These are phyloP conservation scores for Nettapus auritus DNA, from an alignment of 2,113 vertebrate species.

Conservation along the genomic window DNA sequence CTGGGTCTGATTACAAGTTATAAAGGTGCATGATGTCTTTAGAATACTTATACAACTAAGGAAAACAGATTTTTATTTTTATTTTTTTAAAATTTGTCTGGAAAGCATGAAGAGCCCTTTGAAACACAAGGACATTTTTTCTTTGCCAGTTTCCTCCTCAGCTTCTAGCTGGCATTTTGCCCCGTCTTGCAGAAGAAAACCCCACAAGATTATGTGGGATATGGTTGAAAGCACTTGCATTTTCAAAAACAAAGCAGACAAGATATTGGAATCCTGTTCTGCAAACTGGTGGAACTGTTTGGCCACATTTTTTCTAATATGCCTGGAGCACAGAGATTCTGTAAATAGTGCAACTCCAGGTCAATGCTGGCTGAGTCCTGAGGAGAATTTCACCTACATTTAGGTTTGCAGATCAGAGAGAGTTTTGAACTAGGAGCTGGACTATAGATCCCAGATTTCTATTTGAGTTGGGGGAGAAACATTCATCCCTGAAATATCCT, in stretches of 20 bases:
- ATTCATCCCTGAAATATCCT: background rate
- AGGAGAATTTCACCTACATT: background rate
- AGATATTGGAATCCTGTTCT: slow-evolving; percentile 51
- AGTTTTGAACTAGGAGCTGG: background rate
- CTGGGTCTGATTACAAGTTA: background rate
- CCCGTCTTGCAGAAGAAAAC: background rate
- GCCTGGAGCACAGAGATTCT: slow-evolving; percentile 42
- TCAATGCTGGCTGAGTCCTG: background rate
- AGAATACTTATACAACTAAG: background rate
- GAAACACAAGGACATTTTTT: slow-evolving; percentile 25
- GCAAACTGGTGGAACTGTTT: slow-evolving; percentile 32
- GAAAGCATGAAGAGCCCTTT: background rate
- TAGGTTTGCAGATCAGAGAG: background rate
- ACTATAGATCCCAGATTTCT: background rate
- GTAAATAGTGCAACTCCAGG: background rate
- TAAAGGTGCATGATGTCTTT: background rate
- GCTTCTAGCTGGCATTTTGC: slow-evolving; percentile 24
- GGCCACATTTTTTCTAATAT: slow-evolving; percentile 34
- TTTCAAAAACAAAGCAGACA: slow-evolving; percentile 35
- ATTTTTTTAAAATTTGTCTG: background rate
- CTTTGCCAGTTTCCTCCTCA: slow-evolving; percentile 38
- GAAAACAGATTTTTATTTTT: background rate
- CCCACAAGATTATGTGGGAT: background rate
- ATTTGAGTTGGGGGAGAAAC: accelerated
- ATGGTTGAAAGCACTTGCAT: background rate